These are phyloP conservation scores for Misgurnus mizolepis DNA, from an alignment of 2,113 vertebrate genomes.

Conservation along the genomic window DNA sequence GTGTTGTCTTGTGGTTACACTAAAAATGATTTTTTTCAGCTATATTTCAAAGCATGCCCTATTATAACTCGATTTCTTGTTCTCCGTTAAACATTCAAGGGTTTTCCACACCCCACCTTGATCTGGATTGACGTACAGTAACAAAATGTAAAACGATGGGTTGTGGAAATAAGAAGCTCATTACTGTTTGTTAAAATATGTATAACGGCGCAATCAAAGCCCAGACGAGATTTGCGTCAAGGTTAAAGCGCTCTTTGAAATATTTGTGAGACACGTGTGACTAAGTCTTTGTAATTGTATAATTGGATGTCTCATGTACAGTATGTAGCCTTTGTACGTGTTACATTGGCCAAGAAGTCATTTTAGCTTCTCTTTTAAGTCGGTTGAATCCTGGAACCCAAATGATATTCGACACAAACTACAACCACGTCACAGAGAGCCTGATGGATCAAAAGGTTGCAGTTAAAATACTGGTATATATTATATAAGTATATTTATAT, in stretches of 20 bases:
- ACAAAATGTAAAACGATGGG: conserved; percentile 46
- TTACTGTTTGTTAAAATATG: conserved; percentile 31
- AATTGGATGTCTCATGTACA: not conserved
- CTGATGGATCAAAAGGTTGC: no score
- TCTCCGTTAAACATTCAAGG: conserved; percentile 7
- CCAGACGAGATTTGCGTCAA: conserved; percentile 36
- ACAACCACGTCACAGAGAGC: no score
- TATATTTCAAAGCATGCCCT: conserved; percentile 15
- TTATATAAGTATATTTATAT: no score
- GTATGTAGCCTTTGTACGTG: not conserved
- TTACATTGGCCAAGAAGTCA: not conserved
- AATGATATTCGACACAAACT: no score
- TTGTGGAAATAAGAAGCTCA: conserved; percentile 39
- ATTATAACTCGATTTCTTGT: conserved; percentile 31
- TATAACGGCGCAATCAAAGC: conserved; percentile 38
- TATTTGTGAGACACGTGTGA: not conserved
- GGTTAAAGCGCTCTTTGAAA: conserved; percentile 31
- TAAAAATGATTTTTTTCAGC: conserved; percentile 16
- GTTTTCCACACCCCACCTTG: conserved; percentile 16
- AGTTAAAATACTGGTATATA: no score
- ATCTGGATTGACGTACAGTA: conserved; percentile 16
- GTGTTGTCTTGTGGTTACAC: not conserved
- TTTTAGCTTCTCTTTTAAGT: not conserved
- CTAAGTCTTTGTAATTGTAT: not conserved
- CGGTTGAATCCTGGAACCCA: no score